Conservation (phyloP, 2,888 invertebrate genomes). For the Brachyptera putata region DNA sequence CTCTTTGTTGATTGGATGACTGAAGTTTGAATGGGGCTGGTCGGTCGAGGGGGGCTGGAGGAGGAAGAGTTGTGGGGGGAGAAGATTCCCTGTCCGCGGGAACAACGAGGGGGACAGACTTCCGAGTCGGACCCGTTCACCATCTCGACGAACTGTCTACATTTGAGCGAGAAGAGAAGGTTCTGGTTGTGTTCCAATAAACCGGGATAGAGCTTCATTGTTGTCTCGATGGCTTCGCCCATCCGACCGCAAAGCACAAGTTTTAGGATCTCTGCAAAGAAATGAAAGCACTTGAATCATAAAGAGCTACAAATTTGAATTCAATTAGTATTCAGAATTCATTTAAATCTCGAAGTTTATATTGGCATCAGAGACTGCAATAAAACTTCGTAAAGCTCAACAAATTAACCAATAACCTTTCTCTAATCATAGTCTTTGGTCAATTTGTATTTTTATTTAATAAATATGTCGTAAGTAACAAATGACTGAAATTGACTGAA, state of each 20-base stretch:
- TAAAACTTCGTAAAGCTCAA: too few relatives aligned
- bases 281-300: slow-evolving; percentile 14
- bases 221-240: slow-evolving; percentile 91
- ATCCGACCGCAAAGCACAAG: slow-evolving; percentile 88
- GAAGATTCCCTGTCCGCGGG: slow-evolving; percentile 43
- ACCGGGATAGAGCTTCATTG: slow-evolving; percentile 87
- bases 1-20: slow-evolving; percentile 76
- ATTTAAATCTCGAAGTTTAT: too few relatives aligned
- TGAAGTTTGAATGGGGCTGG: slow-evolving; percentile 46
- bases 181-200: slow-evolving; percentile 86
- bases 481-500: too few relatives aligned
- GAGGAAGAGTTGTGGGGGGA: slow-evolving; percentile 35
- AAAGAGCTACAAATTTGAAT: neutral
- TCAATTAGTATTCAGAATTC: too few relatives aligned
- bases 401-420: too few relatives aligned
- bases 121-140: slow-evolving; percentile 86
- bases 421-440: too few relatives aligned
- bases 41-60: slow-evolving; percentile 36
- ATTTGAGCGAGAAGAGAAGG: slow-evolving; percentile 91
- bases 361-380: too few relatives aligned
- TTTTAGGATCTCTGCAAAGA: slow-evolving; percentile 78
- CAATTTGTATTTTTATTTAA: too few relatives aligned
- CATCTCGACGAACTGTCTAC: slow-evolving; percentile 98
- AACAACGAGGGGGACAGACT: slow-evolving; percentile 45
- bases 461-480: too few relatives aligned